Evolutionary conservation across 1,140 invertebrate species (phyloP).

Genomic region (Daktulosphaira vitifoliae): DNA sequence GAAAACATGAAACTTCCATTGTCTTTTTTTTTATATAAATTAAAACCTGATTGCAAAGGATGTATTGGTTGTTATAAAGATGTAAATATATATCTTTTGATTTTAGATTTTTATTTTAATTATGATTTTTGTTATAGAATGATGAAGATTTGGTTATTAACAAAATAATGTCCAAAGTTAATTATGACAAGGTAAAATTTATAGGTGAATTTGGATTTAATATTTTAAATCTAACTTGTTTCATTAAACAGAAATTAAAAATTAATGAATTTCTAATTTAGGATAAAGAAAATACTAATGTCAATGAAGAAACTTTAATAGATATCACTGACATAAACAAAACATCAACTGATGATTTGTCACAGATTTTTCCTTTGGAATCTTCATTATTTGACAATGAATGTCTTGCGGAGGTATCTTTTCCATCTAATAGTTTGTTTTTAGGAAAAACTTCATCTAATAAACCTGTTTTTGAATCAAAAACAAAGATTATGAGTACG

Average conservation of each 20-base stretch:
- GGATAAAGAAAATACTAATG: constrained; percentile 9
- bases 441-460: not conserved
- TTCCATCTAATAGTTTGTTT: too few relatives aligned
- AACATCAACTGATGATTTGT: not conserved
- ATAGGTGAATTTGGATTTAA: too few relatives aligned
- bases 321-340: not conserved
- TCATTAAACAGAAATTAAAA: too few relatives aligned
- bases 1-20: constrained; percentile 18
- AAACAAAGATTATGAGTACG: not conserved
- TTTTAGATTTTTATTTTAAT: too few relatives aligned
- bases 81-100: too few relatives aligned
- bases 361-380: too few relatives aligned
- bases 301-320: not conserved
- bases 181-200: too few relatives aligned
- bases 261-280: too few relatives aligned
- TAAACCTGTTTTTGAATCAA: constrained; percentile 1
- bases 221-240: too few relatives aligned
- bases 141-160: too few relatives aligned
- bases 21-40: constrained; percentile 19
- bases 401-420: not conserved
- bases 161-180: too few relatives aligned
- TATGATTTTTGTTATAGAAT: too few relatives aligned
- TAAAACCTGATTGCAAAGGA: constrained; percentile 20
- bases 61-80: constrained; percentile 26
- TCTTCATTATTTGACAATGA: constrained; percentile 8